These are phyloP conservation scores for Cordylochernes scorpioides DNA, from an alignment of 2,888 invertebrate species.

Conservation along the genomic window DNA sequence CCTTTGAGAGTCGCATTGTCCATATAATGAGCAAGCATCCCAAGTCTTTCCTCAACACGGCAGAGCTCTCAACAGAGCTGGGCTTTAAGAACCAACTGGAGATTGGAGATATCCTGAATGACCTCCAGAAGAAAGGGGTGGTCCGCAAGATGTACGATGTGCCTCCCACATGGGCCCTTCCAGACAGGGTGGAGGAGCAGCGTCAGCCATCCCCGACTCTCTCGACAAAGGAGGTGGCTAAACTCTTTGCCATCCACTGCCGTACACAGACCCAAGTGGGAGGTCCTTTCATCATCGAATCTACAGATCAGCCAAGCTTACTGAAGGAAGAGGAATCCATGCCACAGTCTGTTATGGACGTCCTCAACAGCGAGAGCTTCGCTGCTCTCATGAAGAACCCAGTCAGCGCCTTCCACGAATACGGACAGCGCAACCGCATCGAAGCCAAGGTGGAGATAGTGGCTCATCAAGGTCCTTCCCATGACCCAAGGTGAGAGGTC, in stretches of 20 bases:
- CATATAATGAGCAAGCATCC: too few species aligned
- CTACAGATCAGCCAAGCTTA: too few species aligned
- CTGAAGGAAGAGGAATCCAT: too few species aligned
- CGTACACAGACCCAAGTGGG: too few species aligned
- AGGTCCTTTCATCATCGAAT: too few species aligned
- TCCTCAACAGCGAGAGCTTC: conserved; percentile 17
- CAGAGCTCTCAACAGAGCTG: conserved; percentile 8
- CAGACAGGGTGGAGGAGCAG: too few species aligned
- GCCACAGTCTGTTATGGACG: conserved; percentile 8
- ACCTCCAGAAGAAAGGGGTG: conserved; percentile 12
- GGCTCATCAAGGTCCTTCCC: conserved; percentile 20
- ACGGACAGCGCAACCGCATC: conserved; percentile 21
- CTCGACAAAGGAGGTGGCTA: too few species aligned
- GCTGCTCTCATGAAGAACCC: conserved; percentile 21
- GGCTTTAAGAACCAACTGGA: conserved; percentile 12
- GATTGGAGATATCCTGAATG: conserved; percentile 11
- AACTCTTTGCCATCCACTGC: too few species aligned
- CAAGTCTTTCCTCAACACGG: conserved; percentile 9
- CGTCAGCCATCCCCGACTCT: too few species aligned
- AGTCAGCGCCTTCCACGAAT: conserved; percentile 23
- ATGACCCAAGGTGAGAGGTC: conserved; percentile 20
- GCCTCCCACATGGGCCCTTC: conserved; percentile 13
- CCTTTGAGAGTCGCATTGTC: too few species aligned
- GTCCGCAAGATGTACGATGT: conserved; percentile 12
- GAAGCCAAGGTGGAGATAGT: conserved; percentile 20